Conservation (phyloP, 2,888 invertebrate genomes). For the Asteroscopus sphinx region DNA sequence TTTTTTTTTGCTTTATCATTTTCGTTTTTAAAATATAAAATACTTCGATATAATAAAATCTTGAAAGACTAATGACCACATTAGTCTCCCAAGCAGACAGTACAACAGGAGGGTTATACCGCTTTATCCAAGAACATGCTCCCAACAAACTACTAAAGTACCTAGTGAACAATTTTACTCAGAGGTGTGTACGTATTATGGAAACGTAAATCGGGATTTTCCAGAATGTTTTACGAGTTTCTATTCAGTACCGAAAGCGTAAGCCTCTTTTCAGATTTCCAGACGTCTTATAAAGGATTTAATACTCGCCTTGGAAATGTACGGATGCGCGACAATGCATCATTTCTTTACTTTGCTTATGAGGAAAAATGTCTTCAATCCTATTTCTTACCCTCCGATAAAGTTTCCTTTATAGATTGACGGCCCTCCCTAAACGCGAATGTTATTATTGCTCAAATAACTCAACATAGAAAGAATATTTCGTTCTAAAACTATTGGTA, state of each 20-base stretch:
- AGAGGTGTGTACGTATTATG: conserved; percentile 60
- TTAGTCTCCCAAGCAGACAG: conserved; percentile 11
- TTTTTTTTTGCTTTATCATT: too few relatives aligned
- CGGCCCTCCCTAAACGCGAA: conserved; percentile 36
- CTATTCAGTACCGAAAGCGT: conserved; percentile 73
- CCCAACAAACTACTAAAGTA: conserved; percentile 19
- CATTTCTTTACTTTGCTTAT: conserved; percentile 61
- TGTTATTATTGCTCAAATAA: conserved; percentile 47
- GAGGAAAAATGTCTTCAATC: conserved; percentile 46
- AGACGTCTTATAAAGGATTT: conserved; percentile 74
- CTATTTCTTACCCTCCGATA: conserved; percentile 46
- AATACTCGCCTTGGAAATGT: conserved; percentile 70
- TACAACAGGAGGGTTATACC: conserved; percentile 7
- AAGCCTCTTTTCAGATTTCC: conserved; percentile 79
- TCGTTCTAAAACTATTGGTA: conserved; percentile 55
- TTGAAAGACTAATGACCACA: conserved; percentile 24
- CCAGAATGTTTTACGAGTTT: conserved; percentile 73
- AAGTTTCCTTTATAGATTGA: conserved; percentile 40
- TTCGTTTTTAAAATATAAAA: too few relatives aligned
- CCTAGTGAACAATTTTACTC: conserved; percentile 46
- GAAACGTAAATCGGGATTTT: conserved; percentile 68
- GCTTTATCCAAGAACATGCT: conserved; percentile 4
- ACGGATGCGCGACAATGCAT: conserved; percentile 70
- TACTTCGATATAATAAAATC: neutral
- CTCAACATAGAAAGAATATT: conserved; percentile 52